phyloP scores from a whole-genome alignment of 2,113 vertebrate genomes.

The Chlorocebus sabaeus region DNA sequence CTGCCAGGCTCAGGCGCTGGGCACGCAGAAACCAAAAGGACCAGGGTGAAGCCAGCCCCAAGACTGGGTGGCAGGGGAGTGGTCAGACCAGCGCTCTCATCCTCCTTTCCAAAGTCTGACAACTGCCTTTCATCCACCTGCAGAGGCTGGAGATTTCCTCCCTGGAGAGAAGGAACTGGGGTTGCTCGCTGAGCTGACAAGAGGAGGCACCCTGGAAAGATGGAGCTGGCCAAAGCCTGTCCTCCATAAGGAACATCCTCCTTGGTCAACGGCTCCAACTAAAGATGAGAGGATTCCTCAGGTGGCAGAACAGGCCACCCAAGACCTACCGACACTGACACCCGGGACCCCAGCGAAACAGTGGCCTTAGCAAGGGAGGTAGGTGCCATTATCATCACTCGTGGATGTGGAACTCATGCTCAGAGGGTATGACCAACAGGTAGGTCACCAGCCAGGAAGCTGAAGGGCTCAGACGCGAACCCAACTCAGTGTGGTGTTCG shows the following conservation, averaged over 20 bases:
- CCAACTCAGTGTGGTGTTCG: fast-evolving
- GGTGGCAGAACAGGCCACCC: neutral
- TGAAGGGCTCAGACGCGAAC: fast-evolving
- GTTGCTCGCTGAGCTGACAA: neutral
- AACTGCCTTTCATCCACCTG: neutral
- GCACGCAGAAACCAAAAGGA: neutral
- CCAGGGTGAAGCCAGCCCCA: neutral
- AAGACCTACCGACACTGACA: neutral
- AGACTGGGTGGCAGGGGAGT: neutral
- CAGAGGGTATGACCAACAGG: neutral
- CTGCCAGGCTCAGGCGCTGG: neutral
- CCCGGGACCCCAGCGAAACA: too few species aligned
- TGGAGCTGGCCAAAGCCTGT: neutral
- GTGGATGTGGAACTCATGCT: too few species aligned
- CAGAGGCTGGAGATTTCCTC: neutral
- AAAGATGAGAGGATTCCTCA: too few species aligned
- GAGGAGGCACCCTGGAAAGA: neutral
- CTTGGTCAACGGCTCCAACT: fast-evolving
- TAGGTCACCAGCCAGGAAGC: neutral
- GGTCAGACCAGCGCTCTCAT: neutral
- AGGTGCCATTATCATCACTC: neutral
- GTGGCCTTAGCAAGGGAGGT: neutral
- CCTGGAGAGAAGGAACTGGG: neutral
- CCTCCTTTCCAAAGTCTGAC: neutral
- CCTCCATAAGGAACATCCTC: too few species aligned